Conservation (phyloP, 2,113 vertebrate species). For the Pseudonaja textilis region DNA sequence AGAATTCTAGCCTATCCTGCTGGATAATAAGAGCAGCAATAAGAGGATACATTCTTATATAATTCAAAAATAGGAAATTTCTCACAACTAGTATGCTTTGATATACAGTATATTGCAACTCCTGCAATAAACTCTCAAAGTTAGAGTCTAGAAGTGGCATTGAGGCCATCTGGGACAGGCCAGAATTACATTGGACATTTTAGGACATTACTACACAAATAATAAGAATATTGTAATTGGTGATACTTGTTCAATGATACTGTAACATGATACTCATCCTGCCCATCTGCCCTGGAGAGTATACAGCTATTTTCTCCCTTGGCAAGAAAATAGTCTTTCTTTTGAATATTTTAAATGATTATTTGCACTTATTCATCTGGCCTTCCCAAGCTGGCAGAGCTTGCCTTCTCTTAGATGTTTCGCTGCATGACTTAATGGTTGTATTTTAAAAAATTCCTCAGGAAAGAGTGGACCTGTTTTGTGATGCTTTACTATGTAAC, state of each 20-base stretch:
- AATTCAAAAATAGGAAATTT: neutral
- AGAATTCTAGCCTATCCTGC: neutral
- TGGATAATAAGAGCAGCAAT: neutral
- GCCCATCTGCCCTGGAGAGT: neutral
- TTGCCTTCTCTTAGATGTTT: neutral
- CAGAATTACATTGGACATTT: neutral
- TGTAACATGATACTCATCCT: neutral
- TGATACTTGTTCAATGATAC: neutral
- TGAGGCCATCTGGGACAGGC: neutral
- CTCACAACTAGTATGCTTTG: neutral
- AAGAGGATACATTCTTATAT: neutral
- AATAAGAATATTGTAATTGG: neutral
- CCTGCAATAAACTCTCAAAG: neutral
- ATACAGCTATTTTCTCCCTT: neutral
- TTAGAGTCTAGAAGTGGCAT: neutral
- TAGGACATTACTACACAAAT: neutral
- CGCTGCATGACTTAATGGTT: neutral
- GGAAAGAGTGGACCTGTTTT: neutral
- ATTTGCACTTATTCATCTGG: neutral
- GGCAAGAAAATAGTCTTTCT: neutral
- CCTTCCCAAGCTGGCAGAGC: neutral
- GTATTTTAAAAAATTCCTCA: neutral
- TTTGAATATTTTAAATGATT: constrained; percentile 1
- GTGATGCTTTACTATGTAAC: neutral
- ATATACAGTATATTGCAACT: neutral